Base-by-base conservation (phyloP, 2,888 invertebrate genomes). In the Tanypteryx hageni region DNA sequence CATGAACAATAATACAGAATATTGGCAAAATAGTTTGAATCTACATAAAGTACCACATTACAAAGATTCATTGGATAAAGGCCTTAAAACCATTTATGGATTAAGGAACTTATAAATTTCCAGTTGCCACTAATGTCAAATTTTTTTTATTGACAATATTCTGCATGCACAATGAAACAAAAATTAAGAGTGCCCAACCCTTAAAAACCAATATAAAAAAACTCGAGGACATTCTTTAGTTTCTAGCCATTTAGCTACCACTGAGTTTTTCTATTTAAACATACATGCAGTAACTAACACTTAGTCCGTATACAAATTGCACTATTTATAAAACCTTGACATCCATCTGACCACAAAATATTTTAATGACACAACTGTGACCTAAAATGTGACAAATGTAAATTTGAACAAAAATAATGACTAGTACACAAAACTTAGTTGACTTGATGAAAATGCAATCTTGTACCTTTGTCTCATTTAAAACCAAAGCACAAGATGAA, bases 221-320 rank as follows among this genome's bases (percentile, higher is more conserved):
- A 64, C 44, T 18, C 56, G 44, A 89, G 64, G 61, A 16, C 64
- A 61, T 31, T 44, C 89, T 64, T 86, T 64, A 31, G 61, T 27
- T 89, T 64, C 58, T 58, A 85, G 58, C 85, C 85, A 57, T 57
- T 44, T 56, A 89, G 89, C 89, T 89, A 89, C 64, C 89, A 18
- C 61, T 61, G 61, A 16, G 16, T 68, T 44, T 16, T 89, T 89
- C 44, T 64, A 89, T 44, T 56, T 14, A 61, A 68, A n/a, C 44
- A 89, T 68, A 89, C 68, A 64, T 68, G 68, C 68, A 61, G 44
- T 68, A 64, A 89, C 44, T 61, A 68, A 89, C 89, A 89, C 64
- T 89, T 89, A 86, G 10, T 64, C 61, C 64, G 44, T 58, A 89
- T 31, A 68, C n/a, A 86, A 89, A 89, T 89, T 89, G 89, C 89